Evolutionary conservation across 2,113 vertebrate species (phyloP), one percentile per base, ranked within the genome.

Genomic region (Siniperca chuatsi): DNA sequence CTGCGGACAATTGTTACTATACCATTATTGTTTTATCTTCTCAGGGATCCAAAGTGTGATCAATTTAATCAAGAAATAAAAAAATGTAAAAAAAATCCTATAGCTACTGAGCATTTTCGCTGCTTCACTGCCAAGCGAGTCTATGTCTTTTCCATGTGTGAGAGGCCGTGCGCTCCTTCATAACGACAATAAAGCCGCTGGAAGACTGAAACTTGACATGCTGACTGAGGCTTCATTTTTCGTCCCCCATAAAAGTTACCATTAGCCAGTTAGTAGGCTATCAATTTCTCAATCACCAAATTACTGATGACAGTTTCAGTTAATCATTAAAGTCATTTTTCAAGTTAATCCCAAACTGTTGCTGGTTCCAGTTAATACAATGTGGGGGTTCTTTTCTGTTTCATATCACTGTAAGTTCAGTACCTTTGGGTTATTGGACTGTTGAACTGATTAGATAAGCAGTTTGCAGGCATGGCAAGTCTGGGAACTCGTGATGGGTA

Each of bases 1-100:
- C 46, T 40, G 2, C 3, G 64, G 70, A 72, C 37, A 67, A 13
- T 20, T 65, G 52, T 77, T 77, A 61, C 46, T 70, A 40, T 64
- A 50, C 25, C 25, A 23, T 33, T 8, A 33, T 0, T 48, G 29
- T 76, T 66, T 10, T 6, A 71, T 55, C 25, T 40, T 74, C 46
- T 46, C 58, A 64, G 21, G 16, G 61, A 67, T 55, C 44, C 11
- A 40, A 52, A 52, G 58, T 57, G 23, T 75, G 40, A 74, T 8
- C 6, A 46, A 5, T 20, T 68, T 25, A 52, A 52, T 7, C 16
- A 18, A 52, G 48, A 50, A 4, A 29, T 29, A 2, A 29, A 29
- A 29, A 29, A 29, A 46, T 25, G 25, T 25, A n/a, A 8, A 29
- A 4, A 62, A 37, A 23, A 37, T 50, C 42, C 58, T 12, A 2